phyloP scores from a whole-genome alignment of 2,797 vertebrate genomes.

The Typhlichthys subterraneus region DNA sequence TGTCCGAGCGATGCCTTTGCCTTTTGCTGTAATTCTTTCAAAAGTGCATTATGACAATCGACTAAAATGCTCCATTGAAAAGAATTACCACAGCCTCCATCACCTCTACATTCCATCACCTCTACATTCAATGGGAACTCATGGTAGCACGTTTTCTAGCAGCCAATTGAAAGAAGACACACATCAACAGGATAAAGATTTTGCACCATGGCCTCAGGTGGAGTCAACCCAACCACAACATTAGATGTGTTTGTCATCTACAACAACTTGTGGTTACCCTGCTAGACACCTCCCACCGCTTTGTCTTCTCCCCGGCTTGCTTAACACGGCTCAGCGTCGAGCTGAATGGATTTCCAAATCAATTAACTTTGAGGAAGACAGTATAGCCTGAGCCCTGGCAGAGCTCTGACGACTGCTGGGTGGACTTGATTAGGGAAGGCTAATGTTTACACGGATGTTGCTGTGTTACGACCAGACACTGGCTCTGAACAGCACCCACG shows the following conservation, averaged over 20 bases:
- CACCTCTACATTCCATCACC: neutral
- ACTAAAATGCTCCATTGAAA: neutral
- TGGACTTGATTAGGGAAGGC: conserved; percentile 37
- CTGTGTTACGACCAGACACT: conserved; percentile 12
- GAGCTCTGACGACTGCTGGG: conserved; percentile 49
- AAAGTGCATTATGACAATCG: neutral
- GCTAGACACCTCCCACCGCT: conserved; percentile 17
- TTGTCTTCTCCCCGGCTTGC: conserved; percentile 36
- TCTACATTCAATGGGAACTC: neutral
- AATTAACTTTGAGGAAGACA: conserved; percentile 62
- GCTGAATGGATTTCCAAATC: conserved; percentile 58
- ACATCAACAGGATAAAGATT: conserved; percentile 28
- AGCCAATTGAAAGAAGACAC: conserved; percentile 54
- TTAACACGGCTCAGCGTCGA: conserved; percentile 34
- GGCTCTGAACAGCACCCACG: too few species aligned
- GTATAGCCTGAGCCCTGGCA: conserved; percentile 38
- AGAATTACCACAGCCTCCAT: neutral
- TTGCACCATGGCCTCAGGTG: conserved; percentile 9
- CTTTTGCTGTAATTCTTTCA: conserved; percentile 17
- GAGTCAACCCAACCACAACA: conserved; percentile 25
- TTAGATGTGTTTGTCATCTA: conserved; percentile 49
- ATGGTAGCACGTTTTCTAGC: neutral
- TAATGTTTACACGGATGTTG: conserved; percentile 24
- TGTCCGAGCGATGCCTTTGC: conserved; percentile 19
- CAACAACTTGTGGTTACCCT: conserved; percentile 55